A percentile compares a stretch with the other conserved stretches of the same genome.
Evolutionary conservation across 2,888 invertebrate genomes (phyloP).

Genomic region (Amblyjoppa proteus): DNA sequence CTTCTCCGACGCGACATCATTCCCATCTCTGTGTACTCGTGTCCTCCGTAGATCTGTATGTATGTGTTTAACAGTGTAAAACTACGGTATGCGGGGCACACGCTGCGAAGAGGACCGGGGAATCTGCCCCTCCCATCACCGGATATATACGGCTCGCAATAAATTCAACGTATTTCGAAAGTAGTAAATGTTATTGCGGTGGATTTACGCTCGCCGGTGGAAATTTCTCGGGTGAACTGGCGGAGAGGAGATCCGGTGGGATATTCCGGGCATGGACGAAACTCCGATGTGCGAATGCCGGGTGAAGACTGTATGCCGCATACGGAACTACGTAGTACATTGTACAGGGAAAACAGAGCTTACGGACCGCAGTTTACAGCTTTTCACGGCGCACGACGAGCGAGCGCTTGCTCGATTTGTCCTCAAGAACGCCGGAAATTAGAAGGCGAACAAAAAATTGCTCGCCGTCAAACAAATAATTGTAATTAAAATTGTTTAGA

Average conservation of each 20-base stretch:
- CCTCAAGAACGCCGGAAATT: background rate
- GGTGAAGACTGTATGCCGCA: background rate
- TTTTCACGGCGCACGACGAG: background rate
- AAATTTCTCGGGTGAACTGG: slow-evolving; percentile 37
- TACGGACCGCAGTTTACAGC: background rate
- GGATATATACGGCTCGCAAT: slow-evolving; percentile 65
- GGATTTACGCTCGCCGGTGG: slow-evolving; percentile 49
- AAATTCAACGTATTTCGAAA: slow-evolving; percentile 69
- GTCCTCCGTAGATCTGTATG: background rate
- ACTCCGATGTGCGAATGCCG: background rate
- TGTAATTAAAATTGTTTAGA: no score
- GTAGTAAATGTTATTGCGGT: slow-evolving; percentile 68
- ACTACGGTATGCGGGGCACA: slow-evolving; percentile 20
- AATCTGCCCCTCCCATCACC: slow-evolving; percentile 38
- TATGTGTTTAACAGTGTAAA: slow-evolving; percentile 10
- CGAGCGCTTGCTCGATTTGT: background rate
- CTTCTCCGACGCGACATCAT: background rate
- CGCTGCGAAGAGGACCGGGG: slow-evolving; percentile 19
- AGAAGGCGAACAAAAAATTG: background rate
- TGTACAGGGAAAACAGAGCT: background rate
- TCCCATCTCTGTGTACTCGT: background rate
- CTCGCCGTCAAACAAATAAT: background rate
- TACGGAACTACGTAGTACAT: background rate
- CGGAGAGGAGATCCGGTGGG: slow-evolving; percentile 11
- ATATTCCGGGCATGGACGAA: slow-evolving; percentile 5